These are phyloP conservation scores for Acanthiza pusilla DNA, from an alignment of 2,797 vertebrate genomes.

Conservation along the genomic window DNA sequence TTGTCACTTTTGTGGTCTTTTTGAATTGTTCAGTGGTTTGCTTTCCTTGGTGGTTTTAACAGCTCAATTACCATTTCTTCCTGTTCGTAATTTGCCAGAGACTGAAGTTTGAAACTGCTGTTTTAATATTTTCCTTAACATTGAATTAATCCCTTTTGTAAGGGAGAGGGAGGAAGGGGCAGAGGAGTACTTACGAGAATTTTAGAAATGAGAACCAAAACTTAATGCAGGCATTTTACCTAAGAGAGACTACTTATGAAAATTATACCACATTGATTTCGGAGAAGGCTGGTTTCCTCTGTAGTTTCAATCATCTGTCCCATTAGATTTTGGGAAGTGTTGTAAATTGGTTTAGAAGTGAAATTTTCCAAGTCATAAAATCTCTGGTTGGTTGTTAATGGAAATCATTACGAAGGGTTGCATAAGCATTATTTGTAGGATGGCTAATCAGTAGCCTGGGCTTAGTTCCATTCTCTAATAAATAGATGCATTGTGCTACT, in stretches of 20 bases:
- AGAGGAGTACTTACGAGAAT: neutral
- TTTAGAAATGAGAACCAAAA: neutral
- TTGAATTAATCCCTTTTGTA: neutral
- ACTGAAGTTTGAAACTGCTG: neutral
- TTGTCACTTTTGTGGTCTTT: neutral
- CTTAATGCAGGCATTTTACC: neutral
- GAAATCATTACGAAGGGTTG: conserved; percentile 28
- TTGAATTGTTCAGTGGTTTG: neutral
- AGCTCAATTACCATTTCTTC: neutral
- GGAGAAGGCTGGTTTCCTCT: neutral
- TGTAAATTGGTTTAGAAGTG: conserved; percentile 33
- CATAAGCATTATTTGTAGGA: conserved; percentile 39
- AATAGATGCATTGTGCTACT: conserved; percentile 35
- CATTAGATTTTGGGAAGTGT: neutral
- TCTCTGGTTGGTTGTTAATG: neutral
- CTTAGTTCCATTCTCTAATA: conserved; percentile 42
- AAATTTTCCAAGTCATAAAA: conserved; percentile 29
- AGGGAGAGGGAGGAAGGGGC: neutral
- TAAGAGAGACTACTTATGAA: neutral
- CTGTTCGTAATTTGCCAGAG: neutral
- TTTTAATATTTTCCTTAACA: conserved; percentile 7
- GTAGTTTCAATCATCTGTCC: neutral
- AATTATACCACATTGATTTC: neutral
- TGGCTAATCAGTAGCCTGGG: conserved; percentile 28
- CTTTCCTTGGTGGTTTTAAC: neutral